Evolutionary conservation across 2,888 invertebrate genomes (phyloP), one percentile per base, ranked within the genome.

Genomic region (Protodeltote pygarga): DNA sequence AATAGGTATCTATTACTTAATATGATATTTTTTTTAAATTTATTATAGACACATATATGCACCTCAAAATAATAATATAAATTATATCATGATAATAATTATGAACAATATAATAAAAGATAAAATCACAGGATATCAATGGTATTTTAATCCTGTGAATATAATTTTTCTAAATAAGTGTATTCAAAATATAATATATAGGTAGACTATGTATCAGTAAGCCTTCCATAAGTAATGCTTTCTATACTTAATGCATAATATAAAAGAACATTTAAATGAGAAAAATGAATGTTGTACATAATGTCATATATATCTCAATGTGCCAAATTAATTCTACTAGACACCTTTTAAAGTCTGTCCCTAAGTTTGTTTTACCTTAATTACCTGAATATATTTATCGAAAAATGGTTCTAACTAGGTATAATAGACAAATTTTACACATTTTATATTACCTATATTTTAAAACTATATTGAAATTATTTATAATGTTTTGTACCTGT

Each of bases 51-150:
- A 45, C 21, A 15, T 44, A 3, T 42, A n/a, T n/a, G n/a, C n/a
- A n/a, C 15, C 39, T 53, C 59, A 32, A 66, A 24, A n/a, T 41
- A 13, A 25, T 38, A 11, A 40, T 40, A 3, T 51, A 48, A 19
- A 29, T 29, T 23, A 32, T 25, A 45, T 35, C 21, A 46, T 45
- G 45, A 63, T 52, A 53, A 53, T 49, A 54, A 50, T 35, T 98
- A 9, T 97, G 97, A 73, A 98, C 98, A 0, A 38, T 41, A 51
- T 33, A 42, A 50, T 54, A 25, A 2, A 28, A 40, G 24, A 39
- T 38, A 5, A 46, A 40, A 35, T 46, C 9, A 32, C 33, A 49
- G 46, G 46, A 57, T 44, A 44, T 47, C 31, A 34, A 41, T 15
- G 13, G 14, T 21, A 57, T 51, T 61, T 42, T 54, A 45, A 39